Conservation (phyloP, 1,140 invertebrate genomes). For the Macrocentrus cingulum region DNA sequence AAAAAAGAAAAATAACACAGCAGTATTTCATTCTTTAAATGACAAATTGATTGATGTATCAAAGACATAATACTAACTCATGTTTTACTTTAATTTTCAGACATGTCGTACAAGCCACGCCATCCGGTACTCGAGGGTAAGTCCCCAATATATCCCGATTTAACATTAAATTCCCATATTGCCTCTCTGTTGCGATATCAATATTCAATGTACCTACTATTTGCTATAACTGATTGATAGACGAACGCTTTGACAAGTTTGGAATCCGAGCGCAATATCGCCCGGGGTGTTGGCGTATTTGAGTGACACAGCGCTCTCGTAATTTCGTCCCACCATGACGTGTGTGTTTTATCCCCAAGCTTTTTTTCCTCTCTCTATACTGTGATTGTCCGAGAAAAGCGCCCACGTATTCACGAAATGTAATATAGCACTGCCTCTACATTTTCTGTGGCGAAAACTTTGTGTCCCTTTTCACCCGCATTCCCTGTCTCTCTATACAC, state of each 20-base stretch:
- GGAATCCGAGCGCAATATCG: slow-evolving; percentile 3
- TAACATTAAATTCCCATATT: slow-evolving; percentile 13
- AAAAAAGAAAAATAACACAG: too few relatives aligned
- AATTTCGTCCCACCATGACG: background rate
- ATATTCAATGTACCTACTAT: background rate
- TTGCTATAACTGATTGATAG: background rate
- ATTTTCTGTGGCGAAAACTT: background rate
- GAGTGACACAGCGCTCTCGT: background rate
- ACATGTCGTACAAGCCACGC: slow-evolving; percentile 60
- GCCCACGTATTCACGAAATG: background rate
- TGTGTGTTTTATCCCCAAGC: slow-evolving; percentile 3
- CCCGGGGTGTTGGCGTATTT: background rate
- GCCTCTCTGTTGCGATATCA: too few relatives aligned
- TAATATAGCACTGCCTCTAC: background rate
- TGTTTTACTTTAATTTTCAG: slow-evolving; percentile 54
- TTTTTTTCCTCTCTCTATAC: too few relatives aligned
- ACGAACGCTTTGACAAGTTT: slow-evolving; percentile 3
- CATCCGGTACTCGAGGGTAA: slow-evolving; percentile 60
- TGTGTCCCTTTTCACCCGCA: background rate
- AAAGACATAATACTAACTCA: slow-evolving; percentile 43
- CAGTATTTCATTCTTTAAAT: too few relatives aligned
- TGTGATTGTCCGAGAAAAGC: too few relatives aligned
- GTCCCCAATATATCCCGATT: slow-evolving; percentile 30
- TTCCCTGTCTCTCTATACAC: background rate
- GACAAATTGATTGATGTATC: too few relatives aligned